Percentiles rank a stretch among this genome's conserved stretches.
phyloP scores from a whole-genome alignment of 1,140 invertebrate species.

The Patella vulgata region DNA sequence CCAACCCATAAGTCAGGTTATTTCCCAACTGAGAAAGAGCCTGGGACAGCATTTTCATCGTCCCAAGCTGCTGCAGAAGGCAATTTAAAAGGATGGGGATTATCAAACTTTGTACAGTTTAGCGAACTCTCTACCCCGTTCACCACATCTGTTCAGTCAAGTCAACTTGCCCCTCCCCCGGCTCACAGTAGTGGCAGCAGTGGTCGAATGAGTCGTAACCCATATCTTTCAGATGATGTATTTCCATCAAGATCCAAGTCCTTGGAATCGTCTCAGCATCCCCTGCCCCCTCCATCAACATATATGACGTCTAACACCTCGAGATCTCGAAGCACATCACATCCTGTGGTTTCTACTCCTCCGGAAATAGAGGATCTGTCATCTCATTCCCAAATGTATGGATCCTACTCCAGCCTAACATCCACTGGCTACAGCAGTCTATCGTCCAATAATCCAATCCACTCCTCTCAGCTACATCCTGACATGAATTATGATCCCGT shows the following conservation, averaged over 20 bases:
- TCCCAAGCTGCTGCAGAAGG: conserved; percentile 24
- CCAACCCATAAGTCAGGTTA: conserved; percentile 9
- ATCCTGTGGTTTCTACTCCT: conserved; percentile 13
- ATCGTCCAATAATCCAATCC: conserved; percentile 18
- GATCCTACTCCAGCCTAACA: conserved; percentile 29
- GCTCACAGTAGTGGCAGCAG: conserved; percentile 44
- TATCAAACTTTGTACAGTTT: conserved; percentile 43
- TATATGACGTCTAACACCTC: not conserved
- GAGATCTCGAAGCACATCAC: conserved; percentile 7
- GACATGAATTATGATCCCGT: conserved; percentile 58
- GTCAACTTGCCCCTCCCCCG: conserved; percentile 45
- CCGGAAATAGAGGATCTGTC: conserved; percentile 33
- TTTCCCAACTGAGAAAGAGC: conserved; percentile 15
- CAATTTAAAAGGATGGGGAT: conserved; percentile 36
- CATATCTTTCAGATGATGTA: conserved; percentile 29
- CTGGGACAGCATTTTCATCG: not conserved
- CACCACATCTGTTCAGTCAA: not conserved
- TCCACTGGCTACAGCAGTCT: conserved; percentile 15
- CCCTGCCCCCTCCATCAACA: conserved; percentile 7
- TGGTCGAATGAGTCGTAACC: conserved; percentile 31
- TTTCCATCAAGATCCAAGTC: conserved; percentile 16
- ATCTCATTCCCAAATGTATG: conserved; percentile 30
- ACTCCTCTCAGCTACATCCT: conserved; percentile 21
- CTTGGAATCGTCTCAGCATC: conserved; percentile 15
- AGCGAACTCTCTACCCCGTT: conserved; percentile 15